Base-by-base conservation (phyloP, 2,113 vertebrate genomes). In the Lophura nycthemera region DNA sequence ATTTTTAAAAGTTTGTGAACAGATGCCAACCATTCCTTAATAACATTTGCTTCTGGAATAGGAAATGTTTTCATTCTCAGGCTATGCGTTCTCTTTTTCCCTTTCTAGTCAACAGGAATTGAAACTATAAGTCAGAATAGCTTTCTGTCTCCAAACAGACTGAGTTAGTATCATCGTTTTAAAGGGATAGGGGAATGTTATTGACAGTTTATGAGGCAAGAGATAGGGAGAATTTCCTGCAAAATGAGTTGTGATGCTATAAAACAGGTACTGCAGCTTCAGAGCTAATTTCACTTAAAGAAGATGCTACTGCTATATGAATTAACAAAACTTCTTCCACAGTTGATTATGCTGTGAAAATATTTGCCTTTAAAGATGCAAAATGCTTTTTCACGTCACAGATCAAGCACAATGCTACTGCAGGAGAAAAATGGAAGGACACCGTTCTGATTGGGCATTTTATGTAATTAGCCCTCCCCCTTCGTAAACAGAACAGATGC, bases 61-160 rank as follows among this genome's bases (percentile, higher is more conserved):
- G 92, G 75, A 96, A 92, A 95, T 92, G 67, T 95, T 97, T 97
- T 96, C 80, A n/a, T 89, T 88, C 69, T 95, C 59, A 64, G 61
- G 25, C 52, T 91, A 45, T 2, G 38, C 60, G 70, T 95, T 93
- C 87, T 89, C 60, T 96, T 97, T 86, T 89, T 96, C 73, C 47
- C 72, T 81, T 87, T 79, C 71, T 76, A 91, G 72, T 94, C 94
- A 96, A 96, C 71, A 96, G 89, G 92, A 97, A 93, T 48, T 96
- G 91, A 96, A 97, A 92, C 92, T 96, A 36, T 78, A 95, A 97
- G 83, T 93, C 89, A 93, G 93, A 97, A 95, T 52, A 93, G 40
- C 86, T 95, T 96, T 96, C 91, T 95, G 79, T 93, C 65, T 96
- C 57, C 81, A 93, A 94, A 97, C 42, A 94, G 61, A 52, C 60